Conservation (phyloP, 2,888 invertebrate genomes). For the Lasius fuliginosus region DNA sequence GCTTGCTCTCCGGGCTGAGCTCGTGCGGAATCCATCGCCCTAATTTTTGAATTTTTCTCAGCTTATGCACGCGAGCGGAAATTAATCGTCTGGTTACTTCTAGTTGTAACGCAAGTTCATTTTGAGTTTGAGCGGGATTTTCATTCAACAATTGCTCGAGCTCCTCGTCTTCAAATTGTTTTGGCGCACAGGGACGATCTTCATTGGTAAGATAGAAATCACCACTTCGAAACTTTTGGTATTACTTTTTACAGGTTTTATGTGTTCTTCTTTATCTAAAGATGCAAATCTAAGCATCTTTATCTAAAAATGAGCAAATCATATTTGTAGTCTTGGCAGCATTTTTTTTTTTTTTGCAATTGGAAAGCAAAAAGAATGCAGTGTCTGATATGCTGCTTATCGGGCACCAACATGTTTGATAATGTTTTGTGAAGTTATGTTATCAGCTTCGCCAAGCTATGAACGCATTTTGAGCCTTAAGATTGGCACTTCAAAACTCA, state of each 20-base stretch:
- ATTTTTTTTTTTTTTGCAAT: not conserved
- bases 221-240: not conserved
- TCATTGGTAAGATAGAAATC: not conserved
- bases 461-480: too few relatives aligned
- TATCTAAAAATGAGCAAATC: not conserved
- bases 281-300: not conserved
- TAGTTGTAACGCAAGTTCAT: not conserved
- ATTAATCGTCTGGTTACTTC: not conserved
- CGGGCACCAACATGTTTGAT: not conserved
- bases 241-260: not conserved
- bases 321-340: too few relatives aligned
- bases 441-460: too few relatives aligned
- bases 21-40: too few relatives aligned
- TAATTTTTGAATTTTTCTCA: not conserved
- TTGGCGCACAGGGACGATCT: not conserved
- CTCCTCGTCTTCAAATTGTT: constrained; percentile 1
- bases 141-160: not conserved
- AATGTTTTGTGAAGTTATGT: not conserved
- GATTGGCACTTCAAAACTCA: too few relatives aligned
- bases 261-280: not conserved
- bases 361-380: not conserved
- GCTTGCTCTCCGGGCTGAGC: too few relatives aligned
- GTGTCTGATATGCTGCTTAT: not conserved
- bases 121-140: not conserved
- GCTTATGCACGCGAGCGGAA: not conserved